phyloP scores from a whole-genome alignment of 2,888 invertebrate species.

The Lymantria dispar region DNA sequence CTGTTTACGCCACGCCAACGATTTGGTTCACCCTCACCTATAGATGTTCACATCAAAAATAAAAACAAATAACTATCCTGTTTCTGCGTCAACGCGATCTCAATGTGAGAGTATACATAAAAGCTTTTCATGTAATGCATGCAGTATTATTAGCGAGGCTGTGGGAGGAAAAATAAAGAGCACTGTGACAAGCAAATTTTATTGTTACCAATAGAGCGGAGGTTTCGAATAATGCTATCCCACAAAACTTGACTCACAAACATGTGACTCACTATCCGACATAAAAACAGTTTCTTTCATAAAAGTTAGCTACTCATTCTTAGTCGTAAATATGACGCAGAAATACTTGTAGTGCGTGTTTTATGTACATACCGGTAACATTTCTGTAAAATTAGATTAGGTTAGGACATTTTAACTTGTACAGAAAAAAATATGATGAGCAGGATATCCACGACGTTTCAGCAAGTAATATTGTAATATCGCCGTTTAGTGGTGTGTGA shows the following conservation, averaged over 20 bases:
- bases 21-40: too few species aligned
- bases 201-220: constrained; percentile 27
- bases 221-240: constrained; percentile 21
- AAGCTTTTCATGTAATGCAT: constrained; percentile 5
- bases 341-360: neutral
- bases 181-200: constrained; percentile 30
- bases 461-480: too few species aligned
- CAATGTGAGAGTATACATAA: constrained; percentile 11
- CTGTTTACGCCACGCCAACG: too few species aligned
- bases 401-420: too few species aligned
- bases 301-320: constrained; percentile 11
- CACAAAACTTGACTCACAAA: constrained; percentile 36
- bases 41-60: too few species aligned
- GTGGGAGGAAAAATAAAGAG: constrained; percentile 27
- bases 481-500: too few species aligned
- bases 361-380: neutral
- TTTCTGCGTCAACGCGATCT: neutral
- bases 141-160: constrained; percentile 19
- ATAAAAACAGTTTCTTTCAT: constrained; percentile 18
- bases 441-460: too few species aligned
- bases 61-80: too few species aligned
- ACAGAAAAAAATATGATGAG: too few species aligned
- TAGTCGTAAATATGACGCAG: constrained; percentile 14
- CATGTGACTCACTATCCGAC: constrained; percentile 32
- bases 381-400: neutral